These are phyloP conservation scores for Hybos culiciformis DNA, from an alignment of 2,888 invertebrate species.

Conservation along the genomic window DNA sequence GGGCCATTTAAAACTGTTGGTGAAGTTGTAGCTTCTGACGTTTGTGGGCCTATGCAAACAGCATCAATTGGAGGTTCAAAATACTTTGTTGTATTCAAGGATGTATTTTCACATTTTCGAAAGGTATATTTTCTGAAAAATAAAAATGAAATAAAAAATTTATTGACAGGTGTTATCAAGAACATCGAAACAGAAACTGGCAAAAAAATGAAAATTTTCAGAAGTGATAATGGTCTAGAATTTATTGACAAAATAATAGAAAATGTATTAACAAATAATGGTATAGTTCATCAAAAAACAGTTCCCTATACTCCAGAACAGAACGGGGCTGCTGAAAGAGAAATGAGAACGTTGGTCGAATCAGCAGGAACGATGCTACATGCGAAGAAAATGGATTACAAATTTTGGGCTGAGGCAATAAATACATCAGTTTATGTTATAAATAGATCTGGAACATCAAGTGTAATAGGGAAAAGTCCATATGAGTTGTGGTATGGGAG, in stretches of 20 bases:
- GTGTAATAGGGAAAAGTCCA: conserved; percentile 18
- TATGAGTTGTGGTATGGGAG: conserved; percentile 25
- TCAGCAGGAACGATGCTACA: no score
- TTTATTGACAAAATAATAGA: conserved; percentile 6
- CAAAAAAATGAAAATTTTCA: no score
- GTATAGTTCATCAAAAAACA: no score
- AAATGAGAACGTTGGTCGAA: no score
- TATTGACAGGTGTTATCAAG: no score
- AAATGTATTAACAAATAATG: no score
- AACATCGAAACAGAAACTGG: no score
- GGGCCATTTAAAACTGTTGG: neutral
- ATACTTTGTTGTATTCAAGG: neutral
- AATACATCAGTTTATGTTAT: conserved; percentile 18
- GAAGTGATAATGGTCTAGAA: no score
- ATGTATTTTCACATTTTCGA: neutral
- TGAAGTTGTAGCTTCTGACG: neutral
- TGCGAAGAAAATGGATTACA: conserved; percentile 13
- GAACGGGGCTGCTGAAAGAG: no score
- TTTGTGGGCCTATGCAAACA: neutral
- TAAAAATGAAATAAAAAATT: no score
- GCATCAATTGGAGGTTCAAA: neutral
- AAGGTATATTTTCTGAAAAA: neutral
- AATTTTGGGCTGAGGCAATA: conserved; percentile 30
- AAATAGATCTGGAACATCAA: conserved; percentile 13
- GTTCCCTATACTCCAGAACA: no score